These are phyloP conservation scores for Brachionus angularis DNA, from an alignment of 1,140 invertebrate species.

Conservation along the genomic window DNA sequence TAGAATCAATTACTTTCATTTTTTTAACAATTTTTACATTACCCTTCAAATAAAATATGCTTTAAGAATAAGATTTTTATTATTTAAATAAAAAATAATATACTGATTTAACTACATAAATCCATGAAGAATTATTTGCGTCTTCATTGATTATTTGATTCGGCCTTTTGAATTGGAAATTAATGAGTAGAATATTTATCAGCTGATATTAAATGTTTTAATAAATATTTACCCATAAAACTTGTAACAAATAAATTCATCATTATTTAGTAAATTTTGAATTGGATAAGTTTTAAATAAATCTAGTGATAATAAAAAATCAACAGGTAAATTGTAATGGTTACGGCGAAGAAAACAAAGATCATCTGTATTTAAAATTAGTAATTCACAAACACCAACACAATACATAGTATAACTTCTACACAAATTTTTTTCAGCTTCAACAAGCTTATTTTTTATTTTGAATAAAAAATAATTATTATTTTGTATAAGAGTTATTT, in stretches of 20 bases:
- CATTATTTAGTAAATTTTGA: neutral
- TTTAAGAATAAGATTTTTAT: neutral
- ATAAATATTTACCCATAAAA: conserved; percentile 20
- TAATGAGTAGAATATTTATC: too few relatives aligned
- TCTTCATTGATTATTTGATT: conserved; percentile 22
- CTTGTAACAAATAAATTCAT: conserved; percentile 4
- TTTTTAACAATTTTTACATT: conserved; percentile 24
- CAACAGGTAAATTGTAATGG: conserved; percentile 11
- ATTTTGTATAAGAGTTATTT: neutral
- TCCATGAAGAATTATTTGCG: conserved; percentile 28
- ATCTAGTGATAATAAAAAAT: conserved; percentile 22
- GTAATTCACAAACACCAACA: conserved; percentile 21
- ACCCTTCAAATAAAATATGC: neutral
- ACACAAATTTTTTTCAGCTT: conserved; percentile 12
- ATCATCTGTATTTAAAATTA: conserved; percentile 13
- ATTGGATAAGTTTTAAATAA: conserved; percentile 34
- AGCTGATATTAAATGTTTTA: too few relatives aligned
- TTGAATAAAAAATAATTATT: neutral
- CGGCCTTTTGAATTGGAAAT: too few relatives aligned
- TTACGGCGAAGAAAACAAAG: neutral
- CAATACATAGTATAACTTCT: conserved; percentile 14
- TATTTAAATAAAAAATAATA: neutral
- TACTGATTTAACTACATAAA: conserved; percentile 15
- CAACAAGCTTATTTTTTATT: neutral
- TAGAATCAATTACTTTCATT: conserved; percentile 6